Percentiles rank a stretch among this genome's conserved stretches.
Conservation (phyloP, 2,888 invertebrate genomes). For the Stenodema calcarata region DNA sequence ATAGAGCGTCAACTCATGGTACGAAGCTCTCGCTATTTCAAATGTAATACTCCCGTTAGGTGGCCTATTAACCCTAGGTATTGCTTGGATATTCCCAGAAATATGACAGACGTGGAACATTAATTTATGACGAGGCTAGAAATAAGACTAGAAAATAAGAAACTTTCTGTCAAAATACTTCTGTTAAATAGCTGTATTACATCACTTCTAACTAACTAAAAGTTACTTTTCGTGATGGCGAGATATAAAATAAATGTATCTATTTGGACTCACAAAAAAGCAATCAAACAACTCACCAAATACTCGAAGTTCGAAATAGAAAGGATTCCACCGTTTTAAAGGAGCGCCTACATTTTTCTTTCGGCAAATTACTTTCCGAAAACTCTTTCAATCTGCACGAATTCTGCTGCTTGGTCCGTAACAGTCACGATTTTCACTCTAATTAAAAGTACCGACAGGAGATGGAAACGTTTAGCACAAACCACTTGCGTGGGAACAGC, state of each 20-base stretch:
- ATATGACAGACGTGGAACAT: too few relatives aligned
- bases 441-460: constrained; percentile 22
- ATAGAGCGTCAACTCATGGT: too few relatives aligned
- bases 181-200: too few relatives aligned
- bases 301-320: not conserved
- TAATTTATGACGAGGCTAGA: too few relatives aligned
- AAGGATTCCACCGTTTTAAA: not conserved
- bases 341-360: not conserved
- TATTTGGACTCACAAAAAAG: not conserved
- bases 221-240: not conserved
- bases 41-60: too few relatives aligned
- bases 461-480: constrained; percentile 30
- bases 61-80: too few relatives aligned
- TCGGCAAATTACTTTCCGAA: constrained; percentile 31
- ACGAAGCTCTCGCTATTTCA: too few relatives aligned
- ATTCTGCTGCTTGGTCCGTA: constrained; percentile 12
- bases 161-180: too few relatives aligned
- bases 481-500: not conserved
- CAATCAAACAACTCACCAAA: not conserved
- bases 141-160: too few relatives aligned
- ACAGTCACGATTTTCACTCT: constrained; percentile 33
- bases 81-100: too few relatives aligned
- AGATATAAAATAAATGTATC: not conserved
- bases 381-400: constrained; percentile 25
- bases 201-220: too few relatives aligned